A percentile compares a stretch with the other conserved stretches of the same genome.
phyloP scores from a whole-genome alignment of 2,888 invertebrate species.

The Thera obeliscata region DNA sequence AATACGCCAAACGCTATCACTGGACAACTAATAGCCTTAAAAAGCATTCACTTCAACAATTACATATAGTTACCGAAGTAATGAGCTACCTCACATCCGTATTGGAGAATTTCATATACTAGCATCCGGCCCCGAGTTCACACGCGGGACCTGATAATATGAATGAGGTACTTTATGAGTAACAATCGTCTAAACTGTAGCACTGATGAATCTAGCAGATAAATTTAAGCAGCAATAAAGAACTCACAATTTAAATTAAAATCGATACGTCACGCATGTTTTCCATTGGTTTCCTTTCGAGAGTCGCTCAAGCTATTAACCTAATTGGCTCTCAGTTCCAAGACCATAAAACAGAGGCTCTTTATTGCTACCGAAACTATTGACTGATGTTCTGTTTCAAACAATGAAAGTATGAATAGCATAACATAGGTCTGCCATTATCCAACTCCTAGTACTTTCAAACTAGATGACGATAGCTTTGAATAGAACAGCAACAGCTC shows the following conservation, averaged over 20 bases:
- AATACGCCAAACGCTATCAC: slow-evolving; percentile 31
- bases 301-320: slow-evolving; percentile 9
- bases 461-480: slow-evolving; percentile 21
- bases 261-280: not conserved
- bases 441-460: slow-evolving; percentile 21
- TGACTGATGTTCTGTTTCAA: slow-evolving; percentile 19
- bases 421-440: slow-evolving; percentile 19
- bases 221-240: too few species aligned
- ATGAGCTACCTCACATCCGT: slow-evolving; percentile 15
- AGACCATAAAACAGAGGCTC: slow-evolving; percentile 27
- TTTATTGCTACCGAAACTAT: slow-evolving; percentile 24
- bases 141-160: too few species aligned
- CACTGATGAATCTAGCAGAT: not conserved
- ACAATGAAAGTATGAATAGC: slow-evolving; percentile 21
- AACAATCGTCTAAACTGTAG: not conserved
- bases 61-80: slow-evolving; percentile 24
- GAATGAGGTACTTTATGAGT: too few species aligned
- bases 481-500: slow-evolving; percentile 18
- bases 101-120: slow-evolving; percentile 1
- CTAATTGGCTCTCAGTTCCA: slow-evolving; percentile 17
- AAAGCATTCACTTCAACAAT: slow-evolving; percentile 44
- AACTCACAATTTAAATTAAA: not conserved
- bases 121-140: not conserved
- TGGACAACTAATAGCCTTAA: slow-evolving; percentile 46
- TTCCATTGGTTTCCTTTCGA: slow-evolving; percentile 9